Conservation (phyloP, 2,113 vertebrate genomes). For the Tragelaphus strepsiceros region DNA sequence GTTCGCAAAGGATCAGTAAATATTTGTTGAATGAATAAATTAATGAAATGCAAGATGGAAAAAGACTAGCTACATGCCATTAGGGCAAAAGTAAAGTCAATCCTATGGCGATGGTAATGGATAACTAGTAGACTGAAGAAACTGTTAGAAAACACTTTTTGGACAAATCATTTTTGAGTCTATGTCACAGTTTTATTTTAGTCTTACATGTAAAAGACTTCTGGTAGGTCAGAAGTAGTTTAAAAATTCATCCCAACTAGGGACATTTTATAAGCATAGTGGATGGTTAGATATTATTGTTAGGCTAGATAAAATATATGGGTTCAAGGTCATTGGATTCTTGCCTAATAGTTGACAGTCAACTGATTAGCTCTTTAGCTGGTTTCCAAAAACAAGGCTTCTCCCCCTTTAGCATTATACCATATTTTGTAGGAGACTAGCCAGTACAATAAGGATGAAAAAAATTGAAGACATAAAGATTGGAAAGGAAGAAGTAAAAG, state of each 20-base stretch:
- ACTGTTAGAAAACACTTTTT: neutral
- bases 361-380: neutral
- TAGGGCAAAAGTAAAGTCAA: neutral
- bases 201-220: neutral
- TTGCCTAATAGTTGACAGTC: neutral
- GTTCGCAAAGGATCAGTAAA: neutral
- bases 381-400: neutral
- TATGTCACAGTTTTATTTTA: neutral
- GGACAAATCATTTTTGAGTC: neutral
- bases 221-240: neutral
- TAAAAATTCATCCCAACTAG: slow-evolving; percentile 1
- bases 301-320: neutral
- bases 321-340: neutral
- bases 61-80: neutral
- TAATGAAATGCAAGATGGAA: neutral
- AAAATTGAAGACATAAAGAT: neutral
- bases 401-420: neutral
- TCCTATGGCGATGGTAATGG: neutral
- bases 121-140: neutral
- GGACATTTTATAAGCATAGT: neutral
- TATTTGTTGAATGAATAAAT: neutral
- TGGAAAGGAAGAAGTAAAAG: slow-evolving; percentile 17
- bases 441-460: neutral
- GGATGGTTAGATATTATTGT: neutral
- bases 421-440: neutral